Evolutionary conservation across 2,888 invertebrate genomes (phyloP).

Genomic region (Drosophila subsilvestris): DNA sequence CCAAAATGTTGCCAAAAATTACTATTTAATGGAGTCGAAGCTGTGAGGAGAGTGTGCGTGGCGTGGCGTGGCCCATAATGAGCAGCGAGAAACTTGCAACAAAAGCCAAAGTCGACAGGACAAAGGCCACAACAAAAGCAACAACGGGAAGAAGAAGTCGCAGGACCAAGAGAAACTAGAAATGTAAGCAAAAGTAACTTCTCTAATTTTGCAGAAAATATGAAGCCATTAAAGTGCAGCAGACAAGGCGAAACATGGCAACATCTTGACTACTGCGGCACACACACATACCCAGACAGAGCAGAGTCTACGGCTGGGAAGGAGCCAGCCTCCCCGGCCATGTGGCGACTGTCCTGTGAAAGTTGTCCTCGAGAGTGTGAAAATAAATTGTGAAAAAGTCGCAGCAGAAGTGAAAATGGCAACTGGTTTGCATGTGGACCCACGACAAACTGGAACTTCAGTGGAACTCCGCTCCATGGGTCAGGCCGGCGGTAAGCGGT

Average conservation of each 20-base stretch:
- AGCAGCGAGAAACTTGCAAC: constrained; percentile 70
- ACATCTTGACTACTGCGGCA: constrained; percentile 79
- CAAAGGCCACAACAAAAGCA: constrained; percentile 38
- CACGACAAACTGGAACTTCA: constrained; percentile 28
- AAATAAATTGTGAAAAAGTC: constrained; percentile 78
- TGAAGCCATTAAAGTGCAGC: constrained; percentile 82
- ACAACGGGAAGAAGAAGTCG: constrained; percentile 15
- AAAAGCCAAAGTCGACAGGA: constrained; percentile 40
- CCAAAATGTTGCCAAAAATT: constrained; percentile 82
- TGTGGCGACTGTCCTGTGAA: constrained; percentile 54
- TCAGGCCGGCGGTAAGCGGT: constrained; percentile 31
- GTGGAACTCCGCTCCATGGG: constrained; percentile 24
- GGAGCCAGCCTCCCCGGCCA: constrained; percentile 46
- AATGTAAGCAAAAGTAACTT: constrained; percentile 74
- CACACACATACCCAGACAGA: constrained; percentile 24
- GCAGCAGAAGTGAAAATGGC: constrained; percentile 45
- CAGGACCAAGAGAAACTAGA: constrained; percentile 41
- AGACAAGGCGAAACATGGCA: constrained; percentile 67
- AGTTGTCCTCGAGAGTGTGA: constrained; percentile 73
- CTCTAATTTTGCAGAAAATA: constrained; percentile 82
- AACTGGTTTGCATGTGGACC: constrained; percentile 69
- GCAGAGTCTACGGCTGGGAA: constrained; percentile 18
- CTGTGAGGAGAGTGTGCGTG: constrained; percentile 14
- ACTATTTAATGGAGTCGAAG: constrained; percentile 81
- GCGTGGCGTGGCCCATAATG: constrained; percentile 64